phyloP scores from a whole-genome alignment of 1,140 invertebrate species.

The Drepana arcuata region DNA sequence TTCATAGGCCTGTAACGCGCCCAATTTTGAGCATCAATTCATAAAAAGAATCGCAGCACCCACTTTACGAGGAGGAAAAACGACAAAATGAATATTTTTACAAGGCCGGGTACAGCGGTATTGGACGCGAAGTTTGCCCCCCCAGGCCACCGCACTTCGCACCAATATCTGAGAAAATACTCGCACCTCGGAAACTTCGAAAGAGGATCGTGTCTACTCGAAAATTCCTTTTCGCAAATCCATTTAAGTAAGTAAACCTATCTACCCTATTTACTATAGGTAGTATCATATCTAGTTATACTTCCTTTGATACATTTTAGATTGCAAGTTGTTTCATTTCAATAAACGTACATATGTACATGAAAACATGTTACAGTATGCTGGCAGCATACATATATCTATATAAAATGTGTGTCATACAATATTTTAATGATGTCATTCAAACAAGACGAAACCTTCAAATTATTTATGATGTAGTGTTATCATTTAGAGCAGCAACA shows the following conservation, averaged over 20 bases:
- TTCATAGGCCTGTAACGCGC: too few species aligned
- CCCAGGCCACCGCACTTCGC: conserved; percentile 34
- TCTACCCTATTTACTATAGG: too few species aligned
- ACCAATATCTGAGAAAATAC: conserved; percentile 52
- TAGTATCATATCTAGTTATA: too few species aligned
- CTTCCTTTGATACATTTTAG: too few species aligned
- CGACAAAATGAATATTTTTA: conserved; percentile 58
- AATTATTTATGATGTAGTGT: too few species aligned
- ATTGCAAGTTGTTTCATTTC: too few species aligned
- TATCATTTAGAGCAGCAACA: conserved; percentile 16
- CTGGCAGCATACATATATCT: too few species aligned
- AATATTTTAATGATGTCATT: too few species aligned
- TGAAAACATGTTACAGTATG: too few species aligned
- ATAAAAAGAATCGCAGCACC: neutral
- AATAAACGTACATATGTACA: too few species aligned
- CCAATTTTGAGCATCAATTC: neutral
- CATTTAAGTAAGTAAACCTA: conserved; percentile 23
- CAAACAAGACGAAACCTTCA: too few species aligned
- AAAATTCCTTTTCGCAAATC: conserved; percentile 18
- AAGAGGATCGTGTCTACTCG: conserved; percentile 23
- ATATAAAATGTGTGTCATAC: too few species aligned
- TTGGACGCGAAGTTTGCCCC: conserved; percentile 36
- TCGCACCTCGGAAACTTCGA: conserved; percentile 36
- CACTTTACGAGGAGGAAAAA: conserved; percentile 24
- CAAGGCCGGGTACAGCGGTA: conserved; percentile 43